These are phyloP conservation scores for Perizoma flavofasciatum DNA, from an alignment of 2,888 invertebrate genomes.

Conservation along the genomic window DNA sequence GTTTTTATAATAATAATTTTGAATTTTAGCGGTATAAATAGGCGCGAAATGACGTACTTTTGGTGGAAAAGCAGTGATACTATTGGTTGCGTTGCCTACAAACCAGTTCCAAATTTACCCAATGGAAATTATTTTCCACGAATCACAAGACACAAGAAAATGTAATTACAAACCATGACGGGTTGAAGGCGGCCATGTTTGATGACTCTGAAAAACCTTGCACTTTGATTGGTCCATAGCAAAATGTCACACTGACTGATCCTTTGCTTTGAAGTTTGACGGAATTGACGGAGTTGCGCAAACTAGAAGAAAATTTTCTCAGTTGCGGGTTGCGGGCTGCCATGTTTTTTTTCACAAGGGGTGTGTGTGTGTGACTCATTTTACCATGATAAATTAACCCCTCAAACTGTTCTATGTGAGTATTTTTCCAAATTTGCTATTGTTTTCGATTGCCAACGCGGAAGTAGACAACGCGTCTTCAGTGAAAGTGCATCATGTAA, in stretches of 20 bases:
- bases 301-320: slow-evolving; percentile 68
- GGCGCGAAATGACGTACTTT: slow-evolving; percentile 56
- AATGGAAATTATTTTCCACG: slow-evolving; percentile 55
- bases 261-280: slow-evolving; percentile 44
- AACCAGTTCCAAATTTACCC: slow-evolving; percentile 48
- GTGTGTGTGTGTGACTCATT: slow-evolving; percentile 85
- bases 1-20: slow-evolving; percentile 41
- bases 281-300: slow-evolving; percentile 74
- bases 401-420: slow-evolving; percentile 77
- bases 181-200: slow-evolving; percentile 67
- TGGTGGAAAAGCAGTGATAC: slow-evolving; percentile 38
- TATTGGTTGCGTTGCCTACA: slow-evolving; percentile 52
- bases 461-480: slow-evolving; percentile 64
- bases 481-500: slow-evolving; percentile 85
- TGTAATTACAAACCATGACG: slow-evolving; percentile 45
- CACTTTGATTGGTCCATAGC: slow-evolving; percentile 65
- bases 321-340: slow-evolving; percentile 80
- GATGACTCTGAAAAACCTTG: slow-evolving; percentile 61
- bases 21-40: slow-evolving; percentile 49
- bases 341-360: slow-evolving; percentile 89
- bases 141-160: slow-evolving; percentile 57
- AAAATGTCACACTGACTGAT: slow-evolving; percentile 67
- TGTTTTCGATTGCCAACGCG: slow-evolving; percentile 58
- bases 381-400: slow-evolving; percentile 78
- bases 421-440: slow-evolving; percentile 48